These are phyloP conservation scores for Campoplex nolae DNA, from an alignment of 2,888 invertebrate species.

Conservation along the genomic window DNA sequence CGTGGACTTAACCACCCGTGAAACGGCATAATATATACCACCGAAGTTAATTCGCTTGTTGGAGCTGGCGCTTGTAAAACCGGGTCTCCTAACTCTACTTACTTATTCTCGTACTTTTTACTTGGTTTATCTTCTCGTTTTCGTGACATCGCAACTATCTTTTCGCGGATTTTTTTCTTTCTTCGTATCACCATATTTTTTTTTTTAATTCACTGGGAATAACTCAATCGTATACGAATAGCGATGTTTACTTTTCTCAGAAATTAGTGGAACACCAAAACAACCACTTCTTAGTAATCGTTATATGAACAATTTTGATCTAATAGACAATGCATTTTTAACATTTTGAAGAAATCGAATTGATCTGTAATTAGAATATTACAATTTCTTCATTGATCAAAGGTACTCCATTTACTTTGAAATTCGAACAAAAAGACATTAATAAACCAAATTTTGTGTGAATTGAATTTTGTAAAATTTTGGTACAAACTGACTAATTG, in stretches of 20 bases:
- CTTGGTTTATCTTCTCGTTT: conserved; percentile 21
- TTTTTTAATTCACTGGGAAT: background rate
- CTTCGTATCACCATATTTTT: conserved; percentile 20
- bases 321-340: too few species aligned
- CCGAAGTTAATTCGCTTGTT: conserved; percentile 82
- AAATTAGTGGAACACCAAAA: background rate
- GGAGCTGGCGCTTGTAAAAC: conserved; percentile 71
- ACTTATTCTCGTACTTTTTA: conserved; percentile 20
- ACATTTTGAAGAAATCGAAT: too few species aligned
- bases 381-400: background rate
- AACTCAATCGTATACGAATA: background rate
- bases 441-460: background rate
- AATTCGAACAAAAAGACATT: background rate
- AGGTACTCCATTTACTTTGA: background rate
- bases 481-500: too few species aligned
- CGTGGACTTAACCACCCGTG: conserved; percentile 82
- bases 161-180: conserved; percentile 49
- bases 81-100: conserved; percentile 43
- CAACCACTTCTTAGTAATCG: too few species aligned
- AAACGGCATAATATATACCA: conserved; percentile 80
- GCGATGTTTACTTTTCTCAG: background rate
- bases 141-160: conserved; percentile 76
- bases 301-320: too few species aligned
- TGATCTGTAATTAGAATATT: background rate
- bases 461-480: background rate